phyloP scores from a whole-genome alignment of 2,113 vertebrate species.

The Diadophis punctatus region DNA sequence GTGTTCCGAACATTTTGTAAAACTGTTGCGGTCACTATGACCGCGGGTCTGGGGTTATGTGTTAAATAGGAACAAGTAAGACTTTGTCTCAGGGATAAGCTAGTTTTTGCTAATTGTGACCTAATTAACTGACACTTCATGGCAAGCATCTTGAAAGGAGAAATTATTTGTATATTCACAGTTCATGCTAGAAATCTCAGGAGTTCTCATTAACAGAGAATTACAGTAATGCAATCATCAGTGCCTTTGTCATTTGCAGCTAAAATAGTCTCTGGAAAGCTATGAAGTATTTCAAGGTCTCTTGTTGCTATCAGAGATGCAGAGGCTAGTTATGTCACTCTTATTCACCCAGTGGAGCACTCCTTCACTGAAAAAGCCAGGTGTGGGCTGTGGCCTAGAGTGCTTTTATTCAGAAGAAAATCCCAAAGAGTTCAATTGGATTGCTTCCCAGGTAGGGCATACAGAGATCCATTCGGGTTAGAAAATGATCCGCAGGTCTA shows the following conservation, averaged over 20 bases:
- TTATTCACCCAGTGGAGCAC: conserved; percentile 3
- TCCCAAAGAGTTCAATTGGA: neutral
- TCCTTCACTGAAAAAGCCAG: conserved; percentile 3
- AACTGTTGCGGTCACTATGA: too few relatives aligned
- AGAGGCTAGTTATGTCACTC: neutral
- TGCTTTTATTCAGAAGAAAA: neutral
- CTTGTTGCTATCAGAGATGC: conserved; percentile 38
- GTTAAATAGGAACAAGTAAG: conserved; percentile 30
- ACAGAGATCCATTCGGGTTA: neutral
- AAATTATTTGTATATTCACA: conserved; percentile 48
- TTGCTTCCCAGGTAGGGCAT: too few relatives aligned
- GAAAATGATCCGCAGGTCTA: neutral
- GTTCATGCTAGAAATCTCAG: conserved; percentile 45
- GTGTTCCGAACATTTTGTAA: too few relatives aligned
- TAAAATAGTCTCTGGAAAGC: conserved; percentile 45
- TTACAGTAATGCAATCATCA: conserved; percentile 43
- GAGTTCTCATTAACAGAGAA: conserved; percentile 61
- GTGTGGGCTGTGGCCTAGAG: neutral
- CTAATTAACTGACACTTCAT: conserved; percentile 46
- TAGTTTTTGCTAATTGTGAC: conserved; percentile 47
- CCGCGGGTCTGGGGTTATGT: too few relatives aligned
- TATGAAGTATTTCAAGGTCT: conserved; percentile 41
- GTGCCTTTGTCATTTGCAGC: conserved; percentile 51
- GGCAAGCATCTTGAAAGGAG: conserved; percentile 39
- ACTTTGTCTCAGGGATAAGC: conserved; percentile 27